Percentiles rank a stretch among this genome's conserved stretches.
These are phyloP conservation scores for Pseudomyrmex concolor DNA, from an alignment of 1,140 invertebrate genomes.

Conservation along the genomic window DNA sequence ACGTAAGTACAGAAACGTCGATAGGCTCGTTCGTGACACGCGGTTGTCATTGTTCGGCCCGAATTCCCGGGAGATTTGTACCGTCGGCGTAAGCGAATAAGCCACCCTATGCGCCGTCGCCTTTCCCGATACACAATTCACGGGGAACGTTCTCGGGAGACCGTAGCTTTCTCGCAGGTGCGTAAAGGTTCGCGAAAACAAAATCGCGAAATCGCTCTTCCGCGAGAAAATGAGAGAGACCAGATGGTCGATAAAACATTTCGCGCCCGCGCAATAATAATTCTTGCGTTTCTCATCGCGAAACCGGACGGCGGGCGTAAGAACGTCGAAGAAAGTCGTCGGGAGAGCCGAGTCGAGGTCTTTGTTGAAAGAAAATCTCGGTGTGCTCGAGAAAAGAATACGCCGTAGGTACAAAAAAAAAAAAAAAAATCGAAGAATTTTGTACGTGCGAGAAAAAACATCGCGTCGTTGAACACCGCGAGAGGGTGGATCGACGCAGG, in stretches of 20 bases:
- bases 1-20: conserved; percentile 55
- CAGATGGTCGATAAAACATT: conserved; percentile 78
- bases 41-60: background rate
- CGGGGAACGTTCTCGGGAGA: background rate
- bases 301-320: background rate
- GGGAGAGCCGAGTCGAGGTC: background rate
- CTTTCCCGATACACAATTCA: too few species aligned
- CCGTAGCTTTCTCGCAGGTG: background rate
- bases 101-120: background rate
- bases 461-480: background rate
- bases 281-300: conserved; percentile 52
- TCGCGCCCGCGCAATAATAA: conserved; percentile 73
- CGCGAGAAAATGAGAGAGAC: conserved; percentile 45
- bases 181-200: background rate
- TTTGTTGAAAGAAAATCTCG: background rate
- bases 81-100: background rate
- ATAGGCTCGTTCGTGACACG: background rate
- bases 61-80: background rate
- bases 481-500: background rate
- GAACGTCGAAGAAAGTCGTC: background rate
- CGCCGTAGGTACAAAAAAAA: background rate
- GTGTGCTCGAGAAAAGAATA: background rate
- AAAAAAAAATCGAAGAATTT: background rate
- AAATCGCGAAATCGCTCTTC: background rate
- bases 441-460: background rate